Base-by-base conservation (phyloP, 2,888 invertebrate genomes). In the Caenorhabditis sp. region DNA sequence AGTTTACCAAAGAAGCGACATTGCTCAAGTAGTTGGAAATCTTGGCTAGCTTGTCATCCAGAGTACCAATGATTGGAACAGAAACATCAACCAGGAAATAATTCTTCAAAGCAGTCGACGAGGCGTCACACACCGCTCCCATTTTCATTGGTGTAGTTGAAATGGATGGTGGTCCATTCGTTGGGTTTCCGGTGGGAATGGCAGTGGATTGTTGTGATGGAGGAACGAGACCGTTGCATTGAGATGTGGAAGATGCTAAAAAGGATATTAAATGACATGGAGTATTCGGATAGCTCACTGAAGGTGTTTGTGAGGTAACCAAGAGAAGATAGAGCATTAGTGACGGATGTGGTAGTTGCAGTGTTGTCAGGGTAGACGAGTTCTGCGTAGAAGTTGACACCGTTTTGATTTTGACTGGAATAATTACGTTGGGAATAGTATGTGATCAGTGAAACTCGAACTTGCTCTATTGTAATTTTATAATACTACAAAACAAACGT, bases 41-140 rank as follows among this genome's bases (percentile, higher is more conserved):
- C 51, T 79, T 49, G 38, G 28, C 16, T 0, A 83, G 22, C 49
- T 83, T 83, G 41, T 79, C 59, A 51, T 83, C 75, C 7, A 83
- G 49, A 10, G 70, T 75, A 41, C 83, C 83, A 59, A 80, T 79
- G n/a, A 80, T 79, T 51, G 83, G 83, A 14, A 56, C 54, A 4
- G 83, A 79, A 14, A 83, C 83, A 41, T 83, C 83, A 14, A 83
- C 83, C 31, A 83, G 31, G 38, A 75, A 83, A 8, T 80, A 41
- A 22, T 83, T 83, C 22, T 22, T 69, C 10, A 82, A 41, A 3
- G 49, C 0, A 8, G 31, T 80, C 2, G 28, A 5, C 7, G 79
- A 64, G 7, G 66, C 74, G 35, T 80, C 79, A 47, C 83, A 83
- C 38, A 44, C 54, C 3, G 79, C 73, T 16, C 63, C 68, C 16